These are phyloP conservation scores for Patagioenas fasciata DNA, from an alignment of 2,113 vertebrate genomes.

Conservation along the genomic window DNA sequence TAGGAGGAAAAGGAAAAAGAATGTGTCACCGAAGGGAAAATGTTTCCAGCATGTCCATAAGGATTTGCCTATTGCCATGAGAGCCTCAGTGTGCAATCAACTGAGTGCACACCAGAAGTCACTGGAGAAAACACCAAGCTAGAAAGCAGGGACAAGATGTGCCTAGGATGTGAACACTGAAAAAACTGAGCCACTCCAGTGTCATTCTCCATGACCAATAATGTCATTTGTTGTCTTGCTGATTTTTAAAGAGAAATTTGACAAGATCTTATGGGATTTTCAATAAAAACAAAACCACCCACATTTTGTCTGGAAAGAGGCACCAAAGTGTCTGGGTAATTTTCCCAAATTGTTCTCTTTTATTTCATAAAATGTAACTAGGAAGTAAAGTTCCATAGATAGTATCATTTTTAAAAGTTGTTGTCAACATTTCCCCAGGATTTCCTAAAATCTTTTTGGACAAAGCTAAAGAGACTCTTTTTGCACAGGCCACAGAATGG, in stretches of 20 bases:
- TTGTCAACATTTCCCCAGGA: neutral
- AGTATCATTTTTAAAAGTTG: neutral
- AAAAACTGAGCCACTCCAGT: neutral
- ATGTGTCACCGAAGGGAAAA: neutral
- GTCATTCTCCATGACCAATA: neutral
- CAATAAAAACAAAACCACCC: neutral
- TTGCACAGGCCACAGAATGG: neutral
- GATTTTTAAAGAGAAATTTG: neutral
- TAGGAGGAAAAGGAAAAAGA: neutral
- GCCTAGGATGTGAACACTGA: neutral
- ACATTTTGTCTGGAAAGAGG: neutral
- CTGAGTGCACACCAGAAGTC: neutral
- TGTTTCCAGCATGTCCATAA: accelerated
- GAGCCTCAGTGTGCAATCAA: neutral
- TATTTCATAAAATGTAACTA: neutral
- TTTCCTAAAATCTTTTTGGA: neutral
- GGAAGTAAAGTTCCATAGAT: neutral
- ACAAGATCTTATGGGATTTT: neutral
- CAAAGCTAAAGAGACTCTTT: neutral
- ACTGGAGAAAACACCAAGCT: neutral
- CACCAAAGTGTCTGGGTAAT: neutral
- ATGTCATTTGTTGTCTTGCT: neutral
- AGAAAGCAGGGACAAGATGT: neutral
- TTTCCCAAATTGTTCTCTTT: neutral
- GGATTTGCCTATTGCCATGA: neutral